These are phyloP conservation scores for Ostrea denselamellosa DNA, from an alignment of 1,140 invertebrate genomes.

Conservation along the genomic window DNA sequence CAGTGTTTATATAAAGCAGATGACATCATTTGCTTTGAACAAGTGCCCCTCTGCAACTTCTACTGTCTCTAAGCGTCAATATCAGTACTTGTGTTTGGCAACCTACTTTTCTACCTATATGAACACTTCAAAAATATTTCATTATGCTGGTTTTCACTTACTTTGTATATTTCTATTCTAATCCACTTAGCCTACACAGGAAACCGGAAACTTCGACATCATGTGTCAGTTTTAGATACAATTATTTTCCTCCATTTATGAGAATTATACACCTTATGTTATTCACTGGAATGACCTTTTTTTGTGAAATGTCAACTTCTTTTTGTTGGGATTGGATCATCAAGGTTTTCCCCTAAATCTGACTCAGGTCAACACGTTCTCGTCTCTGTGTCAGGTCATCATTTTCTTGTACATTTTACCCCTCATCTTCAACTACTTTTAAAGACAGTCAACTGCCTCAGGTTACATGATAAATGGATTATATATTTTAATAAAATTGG, in stretches of 20 bases:
- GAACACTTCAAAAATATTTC: background rate
- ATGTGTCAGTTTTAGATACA: background rate
- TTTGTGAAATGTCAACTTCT: background rate
- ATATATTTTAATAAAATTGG: background rate
- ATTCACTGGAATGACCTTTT: background rate
- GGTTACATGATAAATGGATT: no score
- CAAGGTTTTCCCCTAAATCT: background rate
- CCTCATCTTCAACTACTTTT: background rate
- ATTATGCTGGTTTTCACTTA: background rate
- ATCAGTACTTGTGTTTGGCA: background rate
- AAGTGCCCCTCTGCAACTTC: background rate
- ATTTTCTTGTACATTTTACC: background rate
- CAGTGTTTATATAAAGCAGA: background rate
- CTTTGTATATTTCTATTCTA: background rate
- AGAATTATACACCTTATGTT: background rate
- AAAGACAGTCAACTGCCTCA: background rate
- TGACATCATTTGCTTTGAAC: background rate
- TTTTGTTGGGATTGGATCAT: background rate
- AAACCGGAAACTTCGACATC: constrained; percentile 29
- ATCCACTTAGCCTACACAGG: constrained; percentile 17
- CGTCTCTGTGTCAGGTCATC: background rate
- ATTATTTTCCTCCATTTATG: constrained; percentile 1
- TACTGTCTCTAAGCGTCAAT: background rate
- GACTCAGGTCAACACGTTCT: background rate
- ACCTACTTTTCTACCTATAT: constrained; percentile 10